Evolutionary conservation across 2,888 invertebrate species (phyloP), one percentile per base, ranked within the genome.

Genomic region (Augochlorella aurata): DNA sequence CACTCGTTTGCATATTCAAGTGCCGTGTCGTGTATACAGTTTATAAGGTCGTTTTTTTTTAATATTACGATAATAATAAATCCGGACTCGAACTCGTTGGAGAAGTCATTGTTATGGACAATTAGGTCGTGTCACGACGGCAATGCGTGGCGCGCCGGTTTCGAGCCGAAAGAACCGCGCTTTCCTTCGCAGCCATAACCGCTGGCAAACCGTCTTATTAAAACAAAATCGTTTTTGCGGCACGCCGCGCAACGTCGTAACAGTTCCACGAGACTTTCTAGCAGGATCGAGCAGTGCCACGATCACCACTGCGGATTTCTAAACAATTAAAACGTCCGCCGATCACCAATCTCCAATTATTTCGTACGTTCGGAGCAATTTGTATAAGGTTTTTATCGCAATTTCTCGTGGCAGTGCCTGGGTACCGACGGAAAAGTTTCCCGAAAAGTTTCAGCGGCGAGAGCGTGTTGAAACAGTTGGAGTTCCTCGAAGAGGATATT

Each of bases 31-130:
- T 54, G 63, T 10, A 0, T 18, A 38, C 0, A 45, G 21, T 68
- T 72, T 75, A 61, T 74, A 69, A 76, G 58, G n/a, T 24, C 49
- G 38, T 73, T 81, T 81, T 82, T 71, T 67, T 71, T 44, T 50
- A 47, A 50, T 52, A 52, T 21, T 10, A 14, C 29, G 16, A 21
- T 21, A 38, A 68, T 21, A 38, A 68, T 38, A 61, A 61, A 69
- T 58, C 66, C 38, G 5, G 9, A 7, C 47, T 72, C 69, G 50
- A 54, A 38, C 24, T 49, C 9, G 61, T 49, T 49, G 8, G 24
- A 63, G 50, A 29, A 77, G 52, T 77, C 71, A 72, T 77, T 77
- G 77, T 77, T 77, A 70, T 16, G 49, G 47, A 67, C 70, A 82
- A 82, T 81, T 71, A 29, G 71, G 77, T 81, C 82, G 70, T 77